Conservation (phyloP, 53 echinoderm and acorn worm genomes). For the Paelopatides confundens region DNA sequence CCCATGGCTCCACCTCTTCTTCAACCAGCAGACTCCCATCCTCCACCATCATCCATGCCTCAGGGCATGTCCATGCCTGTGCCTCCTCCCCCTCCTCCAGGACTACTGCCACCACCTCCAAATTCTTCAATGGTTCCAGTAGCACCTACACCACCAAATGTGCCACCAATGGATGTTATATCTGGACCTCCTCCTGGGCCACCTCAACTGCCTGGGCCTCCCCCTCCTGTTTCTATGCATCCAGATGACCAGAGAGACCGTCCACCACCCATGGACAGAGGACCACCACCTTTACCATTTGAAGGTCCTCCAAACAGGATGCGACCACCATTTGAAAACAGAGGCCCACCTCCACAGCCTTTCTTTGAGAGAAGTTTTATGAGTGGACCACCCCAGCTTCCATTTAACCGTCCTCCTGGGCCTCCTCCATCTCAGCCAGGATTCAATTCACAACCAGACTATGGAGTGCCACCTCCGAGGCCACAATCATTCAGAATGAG, state of each 20-base stretch:
- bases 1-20: constrained; percentile 30
- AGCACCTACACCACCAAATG: constrained; percentile 21
- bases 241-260: constrained; percentile 20
- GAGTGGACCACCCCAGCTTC: constrained; percentile 8
- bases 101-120: neutral
- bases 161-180: constrained; percentile 4
- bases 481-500: constrained; percentile 38
- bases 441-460: constrained; percentile 18
- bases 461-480: constrained; percentile 30
- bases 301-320: constrained; percentile 30
- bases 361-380: constrained; percentile 16
- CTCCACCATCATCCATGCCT: constrained; percentile 12
- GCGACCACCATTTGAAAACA: constrained; percentile 43
- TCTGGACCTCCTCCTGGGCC: constrained; percentile 36
- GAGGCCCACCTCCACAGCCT: constrained; percentile 24
- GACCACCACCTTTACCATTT: constrained; percentile 36
- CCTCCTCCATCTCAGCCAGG: constrained; percentile 16
- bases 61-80: constrained; percentile 13
- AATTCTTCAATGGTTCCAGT: constrained; percentile 3
- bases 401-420: neutral
- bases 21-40: neutral
- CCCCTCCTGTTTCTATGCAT: neutral
- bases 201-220: constrained; percentile 22
- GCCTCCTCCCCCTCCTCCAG: constrained; percentile 34
- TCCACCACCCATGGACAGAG: neutral